These are phyloP conservation scores for Ascaphus truei DNA, from an alignment of 2,113 vertebrate species.

Conservation along the genomic window DNA sequence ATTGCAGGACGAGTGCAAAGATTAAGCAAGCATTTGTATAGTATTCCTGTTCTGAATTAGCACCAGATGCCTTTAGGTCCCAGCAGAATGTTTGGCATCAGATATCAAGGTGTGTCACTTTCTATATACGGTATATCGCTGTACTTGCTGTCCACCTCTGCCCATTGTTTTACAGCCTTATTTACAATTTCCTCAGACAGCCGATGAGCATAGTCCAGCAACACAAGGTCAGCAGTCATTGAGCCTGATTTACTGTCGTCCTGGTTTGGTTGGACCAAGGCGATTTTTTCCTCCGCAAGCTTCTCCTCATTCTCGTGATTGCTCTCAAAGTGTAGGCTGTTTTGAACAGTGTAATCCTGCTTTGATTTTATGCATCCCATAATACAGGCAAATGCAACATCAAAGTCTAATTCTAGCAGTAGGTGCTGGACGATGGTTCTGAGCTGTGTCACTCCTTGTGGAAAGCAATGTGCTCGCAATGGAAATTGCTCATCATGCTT, in stretches of 20 bases:
- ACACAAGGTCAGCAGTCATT: conserved; percentile 44
- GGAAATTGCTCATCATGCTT: conserved; percentile 9
- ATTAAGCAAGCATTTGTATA: too few species aligned
- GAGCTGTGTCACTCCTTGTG: conserved; percentile 6
- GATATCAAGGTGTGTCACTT: conserved; percentile 73
- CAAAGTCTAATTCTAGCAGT: conserved; percentile 39
- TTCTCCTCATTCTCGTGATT: conserved; percentile 36
- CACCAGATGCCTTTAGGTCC: too few species aligned
- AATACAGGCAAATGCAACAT: conserved; percentile 52
- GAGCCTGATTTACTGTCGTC: conserved; percentile 36
- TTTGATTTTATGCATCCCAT: conserved; percentile 98
- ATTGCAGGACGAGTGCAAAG: too few species aligned
- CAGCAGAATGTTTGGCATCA: too few species aligned
- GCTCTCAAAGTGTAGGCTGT: conserved; percentile 51
- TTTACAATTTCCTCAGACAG: conserved; percentile 83
- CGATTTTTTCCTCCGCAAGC: conserved; percentile 55
- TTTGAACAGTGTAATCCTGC: conserved; percentile 59
- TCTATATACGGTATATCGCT: conserved; percentile 93
- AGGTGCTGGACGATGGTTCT: background rate
- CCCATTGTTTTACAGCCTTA: conserved; percentile 86
- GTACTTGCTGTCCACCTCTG: conserved; percentile 79
- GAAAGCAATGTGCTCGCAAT: background rate
- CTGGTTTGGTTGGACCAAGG: conserved; percentile 49
- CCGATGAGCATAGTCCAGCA: conserved; percentile 80
- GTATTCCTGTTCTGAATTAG: too few species aligned